These are phyloP conservation scores for Drosophila tripunctata DNA, from an alignment of 2,888 invertebrate genomes.

Conservation along the genomic window DNA sequence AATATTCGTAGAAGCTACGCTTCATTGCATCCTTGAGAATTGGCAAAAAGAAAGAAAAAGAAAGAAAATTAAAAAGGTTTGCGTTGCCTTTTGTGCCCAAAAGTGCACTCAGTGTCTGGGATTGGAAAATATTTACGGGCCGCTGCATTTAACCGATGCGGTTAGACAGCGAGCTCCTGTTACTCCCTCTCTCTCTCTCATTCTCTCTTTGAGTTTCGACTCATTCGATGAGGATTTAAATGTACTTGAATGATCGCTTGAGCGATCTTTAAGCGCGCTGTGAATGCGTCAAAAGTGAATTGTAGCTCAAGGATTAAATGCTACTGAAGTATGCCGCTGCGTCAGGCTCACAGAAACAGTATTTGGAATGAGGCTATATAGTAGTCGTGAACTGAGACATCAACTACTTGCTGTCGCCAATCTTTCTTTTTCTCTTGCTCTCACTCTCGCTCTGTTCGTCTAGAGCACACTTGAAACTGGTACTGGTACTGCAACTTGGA, in stretches of 20 bases:
- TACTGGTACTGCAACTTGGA: conserved; percentile 12
- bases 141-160: conserved; percentile 69
- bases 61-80: conserved; percentile 22
- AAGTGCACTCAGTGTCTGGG: conserved; percentile 15
- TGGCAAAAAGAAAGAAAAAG: conserved; percentile 37
- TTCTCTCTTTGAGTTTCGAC: neutral
- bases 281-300: conserved; percentile 78
- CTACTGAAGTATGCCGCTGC: conserved; percentile 69
- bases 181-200: conserved; percentile 21
- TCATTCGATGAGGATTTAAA: conserved; percentile 63
- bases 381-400: neutral
- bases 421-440: neutral
- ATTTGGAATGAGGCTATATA: no score
- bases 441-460: neutral
- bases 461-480: conserved; percentile 38
- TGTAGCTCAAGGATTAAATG: conserved; percentile 70
- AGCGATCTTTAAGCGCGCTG: conserved; percentile 35
- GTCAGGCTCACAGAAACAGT: conserved; percentile 5
- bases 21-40: conserved; percentile 54
- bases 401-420: conserved; percentile 57
- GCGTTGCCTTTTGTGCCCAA: neutral
- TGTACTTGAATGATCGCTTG: conserved; percentile 74
- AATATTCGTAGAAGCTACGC: conserved; percentile 29
- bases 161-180: conserved; percentile 60
- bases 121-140: conserved; percentile 62